Evolutionary conservation across 1,140 invertebrate genomes (phyloP).

Genomic region (Drosophila trapezifrons): DNA sequence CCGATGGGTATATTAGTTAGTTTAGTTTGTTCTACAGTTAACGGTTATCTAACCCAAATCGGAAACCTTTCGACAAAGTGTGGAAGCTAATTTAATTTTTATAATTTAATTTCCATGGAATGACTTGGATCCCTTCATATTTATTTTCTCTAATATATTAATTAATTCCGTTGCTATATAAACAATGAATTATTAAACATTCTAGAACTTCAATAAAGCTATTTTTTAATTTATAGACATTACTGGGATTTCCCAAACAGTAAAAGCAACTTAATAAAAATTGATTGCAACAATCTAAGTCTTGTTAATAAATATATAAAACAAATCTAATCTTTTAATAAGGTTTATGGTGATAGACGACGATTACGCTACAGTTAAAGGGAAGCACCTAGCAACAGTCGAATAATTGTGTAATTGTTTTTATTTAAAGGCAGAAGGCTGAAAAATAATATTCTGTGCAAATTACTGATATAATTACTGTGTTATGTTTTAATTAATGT

Average conservation of each 20-base stretch:
- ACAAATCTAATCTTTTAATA: constrained; percentile 38
- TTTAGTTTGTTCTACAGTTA: constrained; percentile 2
- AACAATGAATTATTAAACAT: too few species aligned
- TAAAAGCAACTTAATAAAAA: constrained; percentile 6
- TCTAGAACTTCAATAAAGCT: too few species aligned
- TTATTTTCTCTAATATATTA: too few species aligned
- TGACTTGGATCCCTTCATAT: too few species aligned
- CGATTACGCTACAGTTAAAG: constrained; percentile 1
- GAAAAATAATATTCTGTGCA: background rate
- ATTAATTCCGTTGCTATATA: too few species aligned
- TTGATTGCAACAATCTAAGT: constrained; percentile 8
- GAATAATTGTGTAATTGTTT: constrained; percentile 7
- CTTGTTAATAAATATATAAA: constrained; percentile 28
- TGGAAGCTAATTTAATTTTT: too few species aligned
- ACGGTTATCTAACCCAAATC: background rate
- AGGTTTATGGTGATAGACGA: constrained; percentile 10
- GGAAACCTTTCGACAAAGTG: background rate
- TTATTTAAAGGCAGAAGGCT: background rate
- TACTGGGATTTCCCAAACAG: constrained; percentile 7
- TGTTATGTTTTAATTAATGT: constrained; percentile 3
- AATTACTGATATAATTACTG: background rate
- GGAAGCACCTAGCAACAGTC: constrained; percentile 17
- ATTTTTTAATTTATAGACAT: constrained; percentile 5
- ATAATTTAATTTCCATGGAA: too few species aligned
- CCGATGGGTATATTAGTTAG: background rate